Conservation (phyloP, 1,140 invertebrate species). For the Lethocerus indicus region DNA sequence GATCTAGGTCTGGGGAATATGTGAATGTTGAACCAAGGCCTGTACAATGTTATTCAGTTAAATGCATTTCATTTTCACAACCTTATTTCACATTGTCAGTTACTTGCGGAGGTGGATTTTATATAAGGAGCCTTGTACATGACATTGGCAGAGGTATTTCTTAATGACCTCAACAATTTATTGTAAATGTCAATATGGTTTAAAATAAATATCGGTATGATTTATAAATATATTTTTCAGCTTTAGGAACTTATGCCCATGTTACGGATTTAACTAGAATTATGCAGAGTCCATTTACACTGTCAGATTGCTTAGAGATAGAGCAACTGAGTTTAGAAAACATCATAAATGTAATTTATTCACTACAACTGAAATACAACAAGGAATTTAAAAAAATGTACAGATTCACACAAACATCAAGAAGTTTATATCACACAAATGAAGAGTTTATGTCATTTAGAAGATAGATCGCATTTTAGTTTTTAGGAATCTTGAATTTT, state of each 20-base stretch:
- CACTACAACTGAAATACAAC: too few species aligned
- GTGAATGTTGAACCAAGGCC: not conserved
- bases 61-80: slow-evolving; percentile 16
- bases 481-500: too few species aligned
- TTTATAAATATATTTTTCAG: slow-evolving; percentile 14
- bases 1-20: not conserved
- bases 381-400: too few species aligned
- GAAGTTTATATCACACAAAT: too few species aligned
- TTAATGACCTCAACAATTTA: not conserved
- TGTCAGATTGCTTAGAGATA: slow-evolving; percentile 19
- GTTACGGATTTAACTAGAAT: slow-evolving; percentile 17
- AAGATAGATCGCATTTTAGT: too few species aligned
- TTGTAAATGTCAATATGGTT: not conserved
- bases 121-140: slow-evolving; percentile 20
- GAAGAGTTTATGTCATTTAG: too few species aligned
- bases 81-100: slow-evolving; percentile 20
- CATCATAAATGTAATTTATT: too few species aligned
- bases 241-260: slow-evolving; percentile 18
- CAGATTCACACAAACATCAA: too few species aligned
- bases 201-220: not conserved
- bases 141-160: slow-evolving; percentile 19
- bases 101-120: slow-evolving; percentile 20
- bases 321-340: too few species aligned
- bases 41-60: slow-evolving; percentile 14
- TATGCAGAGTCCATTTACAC: slow-evolving; percentile 19